Conservation (phyloP, 1,140 invertebrate genomes). For the Dendrolimus kikuchii region DNA sequence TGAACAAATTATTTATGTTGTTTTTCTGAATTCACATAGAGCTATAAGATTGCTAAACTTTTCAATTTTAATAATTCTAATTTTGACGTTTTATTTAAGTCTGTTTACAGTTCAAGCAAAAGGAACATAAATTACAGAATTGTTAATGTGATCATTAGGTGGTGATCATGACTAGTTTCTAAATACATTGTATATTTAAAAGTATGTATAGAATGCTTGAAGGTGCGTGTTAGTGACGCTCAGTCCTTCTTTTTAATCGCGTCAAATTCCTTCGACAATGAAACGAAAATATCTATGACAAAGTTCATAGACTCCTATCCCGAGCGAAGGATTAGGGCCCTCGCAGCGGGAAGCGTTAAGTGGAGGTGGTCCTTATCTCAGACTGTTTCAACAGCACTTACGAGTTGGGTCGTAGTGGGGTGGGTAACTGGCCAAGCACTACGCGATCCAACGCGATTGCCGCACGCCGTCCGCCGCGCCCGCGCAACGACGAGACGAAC, state of each 20-base stretch:
- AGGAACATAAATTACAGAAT: no score
- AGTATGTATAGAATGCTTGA: no score
- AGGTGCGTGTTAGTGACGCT: no score
- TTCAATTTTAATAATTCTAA: no score
- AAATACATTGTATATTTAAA: no score
- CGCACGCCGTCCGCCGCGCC: slow-evolving; percentile 36
- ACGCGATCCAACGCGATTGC: slow-evolving; percentile 33
- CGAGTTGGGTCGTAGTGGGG: slow-evolving; percentile 35
- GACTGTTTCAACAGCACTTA: slow-evolving; percentile 36
- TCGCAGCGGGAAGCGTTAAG: slow-evolving; percentile 32
- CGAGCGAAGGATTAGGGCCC: slow-evolving; percentile 46
- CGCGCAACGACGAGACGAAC: slow-evolving; percentile 33
- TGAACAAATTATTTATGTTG: no score
- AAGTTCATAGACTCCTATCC: slow-evolving; percentile 39
- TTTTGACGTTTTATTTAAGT: no score
- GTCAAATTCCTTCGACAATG: slow-evolving; percentile 26
- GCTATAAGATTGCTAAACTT: no score
- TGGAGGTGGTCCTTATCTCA: slow-evolving; percentile 54
- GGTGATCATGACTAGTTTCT: no score
- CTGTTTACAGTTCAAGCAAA: no score
- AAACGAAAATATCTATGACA: slow-evolving; percentile 29
- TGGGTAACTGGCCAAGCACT: slow-evolving; percentile 23
- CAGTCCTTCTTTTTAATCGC: slow-evolving; percentile 9
- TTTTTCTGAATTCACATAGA: no score
- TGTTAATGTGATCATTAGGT: no score